Conservation (phyloP, 1,140 invertebrate species). For the Bombus turneri region DNA sequence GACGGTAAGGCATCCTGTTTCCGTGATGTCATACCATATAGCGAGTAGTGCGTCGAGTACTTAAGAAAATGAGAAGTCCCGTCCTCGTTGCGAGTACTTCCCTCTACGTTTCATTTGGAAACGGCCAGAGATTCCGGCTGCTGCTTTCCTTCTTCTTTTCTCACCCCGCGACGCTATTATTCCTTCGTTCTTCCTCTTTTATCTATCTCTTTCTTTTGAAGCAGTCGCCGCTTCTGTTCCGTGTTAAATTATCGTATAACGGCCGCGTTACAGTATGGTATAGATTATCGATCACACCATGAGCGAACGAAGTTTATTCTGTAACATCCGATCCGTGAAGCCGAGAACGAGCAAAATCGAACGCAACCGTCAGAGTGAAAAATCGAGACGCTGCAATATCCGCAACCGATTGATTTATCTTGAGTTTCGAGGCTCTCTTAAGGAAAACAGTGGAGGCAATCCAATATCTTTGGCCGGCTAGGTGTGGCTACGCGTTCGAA, state of each 20-base stretch:
- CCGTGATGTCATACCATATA: slow-evolving; percentile 4
- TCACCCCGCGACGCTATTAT: not conserved
- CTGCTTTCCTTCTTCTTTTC: not conserved
- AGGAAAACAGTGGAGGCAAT: slow-evolving; percentile 51
- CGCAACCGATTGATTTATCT: slow-evolving; percentile 58
- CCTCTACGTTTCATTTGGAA: slow-evolving; percentile 25
- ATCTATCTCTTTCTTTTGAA: not conserved
- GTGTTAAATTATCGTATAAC: not conserved
- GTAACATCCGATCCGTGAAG: slow-evolving; percentile 36
- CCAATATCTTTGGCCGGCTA: slow-evolving; percentile 36
- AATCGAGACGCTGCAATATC: slow-evolving; percentile 52
- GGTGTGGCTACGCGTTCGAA: slow-evolving; percentile 26
- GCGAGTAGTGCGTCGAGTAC: slow-evolving; percentile 53
- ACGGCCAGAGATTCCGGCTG: not conserved
- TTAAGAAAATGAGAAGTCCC: slow-evolving; percentile 66
- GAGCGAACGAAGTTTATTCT: slow-evolving; percentile 34
- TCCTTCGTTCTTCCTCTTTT: too few relatives aligned
- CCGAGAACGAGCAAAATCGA: slow-evolving; percentile 32
- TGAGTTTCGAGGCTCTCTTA: slow-evolving; percentile 39
- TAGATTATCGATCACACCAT: slow-evolving; percentile 28
- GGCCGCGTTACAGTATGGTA: not conserved
- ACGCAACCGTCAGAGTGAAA: slow-evolving; percentile 46
- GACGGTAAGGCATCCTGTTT: slow-evolving; percentile 2
- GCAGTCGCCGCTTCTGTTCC: too few relatives aligned
- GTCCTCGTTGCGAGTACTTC: slow-evolving; percentile 36